These are phyloP conservation scores for Lates calcarifer DNA, from an alignment of 2,113 vertebrate species.

Conservation along the genomic window DNA sequence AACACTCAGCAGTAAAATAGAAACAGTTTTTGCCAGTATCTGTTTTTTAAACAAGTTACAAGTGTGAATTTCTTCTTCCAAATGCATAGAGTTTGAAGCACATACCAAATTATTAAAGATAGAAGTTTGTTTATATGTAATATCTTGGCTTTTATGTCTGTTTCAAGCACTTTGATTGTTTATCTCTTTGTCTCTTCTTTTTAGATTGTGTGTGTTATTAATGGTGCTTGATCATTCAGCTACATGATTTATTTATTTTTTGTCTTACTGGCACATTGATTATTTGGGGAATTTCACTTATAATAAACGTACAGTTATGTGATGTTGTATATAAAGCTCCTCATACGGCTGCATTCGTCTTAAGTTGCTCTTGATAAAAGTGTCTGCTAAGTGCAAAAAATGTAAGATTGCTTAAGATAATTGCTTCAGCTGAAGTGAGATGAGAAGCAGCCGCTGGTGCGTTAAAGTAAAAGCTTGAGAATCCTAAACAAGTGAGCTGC, in stretches of 20 bases:
- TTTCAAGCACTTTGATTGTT: neutral
- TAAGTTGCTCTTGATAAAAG: neutral
- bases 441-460: conserved; percentile 5
- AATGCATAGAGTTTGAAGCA: conserved; percentile 1
- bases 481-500: conserved; percentile 59
- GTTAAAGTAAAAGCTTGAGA: conserved; percentile 49
- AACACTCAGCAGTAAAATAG: neutral
- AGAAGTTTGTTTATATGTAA: neutral
- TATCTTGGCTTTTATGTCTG: neutral
- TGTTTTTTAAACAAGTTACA: conserved; percentile 7
- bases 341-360: conserved; percentile 3
- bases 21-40: neutral
- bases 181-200: neutral
- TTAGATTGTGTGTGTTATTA: neutral
- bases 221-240: conserved; percentile 4
- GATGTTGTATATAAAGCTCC: neutral
- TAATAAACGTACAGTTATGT: neutral
- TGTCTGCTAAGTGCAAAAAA: conserved; percentile 6
- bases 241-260: conserved; percentile 4
- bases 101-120: neutral
- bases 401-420: conserved; percentile 1
- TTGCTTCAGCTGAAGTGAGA: conserved; percentile 21
- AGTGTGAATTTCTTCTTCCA: neutral
- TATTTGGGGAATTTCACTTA: neutral
- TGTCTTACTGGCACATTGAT: neutral